A percentile compares a stretch with the other conserved stretches of the same genome.
Conservation (phyloP, 2,113 vertebrate genomes). For the Anser brachyrhynchus region DNA sequence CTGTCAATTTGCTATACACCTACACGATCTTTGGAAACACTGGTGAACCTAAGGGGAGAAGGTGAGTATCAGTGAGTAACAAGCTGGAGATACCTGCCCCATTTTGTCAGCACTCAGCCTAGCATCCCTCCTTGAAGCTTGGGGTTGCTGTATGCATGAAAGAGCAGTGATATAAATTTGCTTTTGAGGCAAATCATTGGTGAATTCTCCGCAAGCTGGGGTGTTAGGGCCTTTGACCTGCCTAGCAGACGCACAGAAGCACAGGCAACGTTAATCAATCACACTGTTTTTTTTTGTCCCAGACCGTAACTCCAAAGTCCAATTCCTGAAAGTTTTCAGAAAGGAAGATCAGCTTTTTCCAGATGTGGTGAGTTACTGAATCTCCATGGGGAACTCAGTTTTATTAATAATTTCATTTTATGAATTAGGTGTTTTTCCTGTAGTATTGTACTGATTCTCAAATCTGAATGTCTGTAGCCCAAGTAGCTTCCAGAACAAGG, state of each 20-base stretch:
- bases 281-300: background rate
- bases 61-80: background rate
- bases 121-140: background rate
- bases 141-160: background rate
- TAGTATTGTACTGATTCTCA: background rate
- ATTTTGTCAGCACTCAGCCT: background rate
- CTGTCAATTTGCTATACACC: background rate
- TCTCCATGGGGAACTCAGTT: background rate
- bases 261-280: background rate
- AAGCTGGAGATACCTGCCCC: background rate
- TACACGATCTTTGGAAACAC: background rate
- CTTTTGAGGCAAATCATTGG: background rate
- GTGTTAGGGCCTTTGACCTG: background rate
- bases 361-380: slow-evolving; percentile 64
- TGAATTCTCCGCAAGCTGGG: background rate
- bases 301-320: slow-evolving; percentile 45
- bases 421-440: background rate
- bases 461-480: background rate
- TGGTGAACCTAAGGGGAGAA: background rate
- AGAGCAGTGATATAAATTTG: background rate
- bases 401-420: background rate
- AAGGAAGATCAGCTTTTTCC: slow-evolving; percentile 14
- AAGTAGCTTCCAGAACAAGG: background rate
- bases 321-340: background rate
- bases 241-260: background rate